A percentile compares a stretch with the other conserved stretches of the same genome.
Conservation (phyloP, 2,797 vertebrate genomes). For the Petrocephalus schoutedeni region DNA sequence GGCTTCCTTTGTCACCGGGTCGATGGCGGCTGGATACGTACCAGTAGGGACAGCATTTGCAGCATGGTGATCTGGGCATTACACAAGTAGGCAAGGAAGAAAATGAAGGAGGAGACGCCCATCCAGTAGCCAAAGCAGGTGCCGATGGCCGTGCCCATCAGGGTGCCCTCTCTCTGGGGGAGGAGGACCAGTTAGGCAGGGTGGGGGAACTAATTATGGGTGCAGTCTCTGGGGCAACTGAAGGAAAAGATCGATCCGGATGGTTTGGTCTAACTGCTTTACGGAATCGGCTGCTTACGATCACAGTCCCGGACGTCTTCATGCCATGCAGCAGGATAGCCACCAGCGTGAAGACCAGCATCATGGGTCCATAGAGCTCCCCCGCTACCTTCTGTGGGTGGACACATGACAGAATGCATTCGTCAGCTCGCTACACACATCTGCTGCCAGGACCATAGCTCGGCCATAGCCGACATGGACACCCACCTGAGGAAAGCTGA, state of each 20-base stretch:
- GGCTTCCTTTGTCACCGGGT: background rate
- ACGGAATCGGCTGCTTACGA: constrained; percentile 63
- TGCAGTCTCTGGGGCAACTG: background rate
- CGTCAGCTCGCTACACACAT: background rate
- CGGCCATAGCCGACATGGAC: background rate
- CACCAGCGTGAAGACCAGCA: constrained; percentile 94
- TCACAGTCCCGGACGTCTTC: constrained; percentile 94
- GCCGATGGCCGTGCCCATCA: constrained; percentile 97
- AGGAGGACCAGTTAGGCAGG: background rate
- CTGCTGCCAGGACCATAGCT: background rate
- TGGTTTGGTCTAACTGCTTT: background rate
- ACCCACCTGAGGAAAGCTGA: constrained; percentile 89
- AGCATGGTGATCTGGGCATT: constrained; percentile 97
- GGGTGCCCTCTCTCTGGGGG: constrained; percentile 84
- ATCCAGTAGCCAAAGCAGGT: constrained; percentile 97
- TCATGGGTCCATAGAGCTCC: constrained; percentile 91
- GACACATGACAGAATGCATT: background rate
- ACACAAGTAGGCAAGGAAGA: constrained; percentile 90
- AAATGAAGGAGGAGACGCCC: constrained; percentile 89
- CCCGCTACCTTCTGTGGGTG: constrained; percentile 82
- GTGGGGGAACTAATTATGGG: background rate
- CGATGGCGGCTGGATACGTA: constrained; percentile 49
- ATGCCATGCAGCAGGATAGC: constrained; percentile 94
- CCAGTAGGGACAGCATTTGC: constrained; percentile 89
- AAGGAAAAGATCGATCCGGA: background rate